A percentile compares a stretch with the other conserved stretches of the same genome.
These are phyloP conservation scores for Beris chalybata DNA, from an alignment of 2,888 invertebrate species.

Conservation along the genomic window DNA sequence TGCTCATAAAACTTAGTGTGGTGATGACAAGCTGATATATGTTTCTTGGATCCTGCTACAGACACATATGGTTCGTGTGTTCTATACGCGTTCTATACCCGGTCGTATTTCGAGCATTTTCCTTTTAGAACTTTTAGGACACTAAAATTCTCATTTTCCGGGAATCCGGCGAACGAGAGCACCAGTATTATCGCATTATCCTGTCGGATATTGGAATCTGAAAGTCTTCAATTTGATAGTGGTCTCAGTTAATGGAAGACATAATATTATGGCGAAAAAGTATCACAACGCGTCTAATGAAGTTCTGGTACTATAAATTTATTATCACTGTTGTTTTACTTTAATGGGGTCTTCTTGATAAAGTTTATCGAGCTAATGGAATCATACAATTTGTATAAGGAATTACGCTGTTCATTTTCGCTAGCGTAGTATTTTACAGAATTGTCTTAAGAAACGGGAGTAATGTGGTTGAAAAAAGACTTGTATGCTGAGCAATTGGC, in stretches of 20 bases:
- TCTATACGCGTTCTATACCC: constrained; percentile 2
- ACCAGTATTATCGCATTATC: constrained; percentile 8
- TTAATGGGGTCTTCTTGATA: too few species aligned
- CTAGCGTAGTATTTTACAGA: too few species aligned
- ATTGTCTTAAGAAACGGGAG: too few species aligned
- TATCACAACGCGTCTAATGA: constrained; percentile 17
- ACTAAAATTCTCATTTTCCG: constrained; percentile 29
- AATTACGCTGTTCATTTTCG: too few species aligned
- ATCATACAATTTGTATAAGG: too few species aligned
- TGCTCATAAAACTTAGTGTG: constrained; percentile 31
- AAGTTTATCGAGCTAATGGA: too few species aligned
- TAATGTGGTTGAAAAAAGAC: too few species aligned
- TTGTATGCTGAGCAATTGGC: too few species aligned
- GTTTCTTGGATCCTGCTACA: constrained; percentile 17
- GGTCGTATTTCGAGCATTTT: constrained; percentile 11
- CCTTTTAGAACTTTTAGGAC: constrained; percentile 23
- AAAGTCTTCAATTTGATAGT: constrained; percentile 27
- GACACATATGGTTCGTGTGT: constrained; percentile 20
- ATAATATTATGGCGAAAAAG: constrained; percentile 20
- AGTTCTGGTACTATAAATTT: constrained; percentile 12
- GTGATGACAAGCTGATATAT: constrained; percentile 34
- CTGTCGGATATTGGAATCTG: constrained; percentile 25
- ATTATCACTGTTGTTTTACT: too few species aligned
- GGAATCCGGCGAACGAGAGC: background rate
- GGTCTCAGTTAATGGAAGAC: constrained; percentile 21